phyloP scores from a whole-genome alignment of 1,140 invertebrate genomes.

The Drosophila santomea region DNA sequence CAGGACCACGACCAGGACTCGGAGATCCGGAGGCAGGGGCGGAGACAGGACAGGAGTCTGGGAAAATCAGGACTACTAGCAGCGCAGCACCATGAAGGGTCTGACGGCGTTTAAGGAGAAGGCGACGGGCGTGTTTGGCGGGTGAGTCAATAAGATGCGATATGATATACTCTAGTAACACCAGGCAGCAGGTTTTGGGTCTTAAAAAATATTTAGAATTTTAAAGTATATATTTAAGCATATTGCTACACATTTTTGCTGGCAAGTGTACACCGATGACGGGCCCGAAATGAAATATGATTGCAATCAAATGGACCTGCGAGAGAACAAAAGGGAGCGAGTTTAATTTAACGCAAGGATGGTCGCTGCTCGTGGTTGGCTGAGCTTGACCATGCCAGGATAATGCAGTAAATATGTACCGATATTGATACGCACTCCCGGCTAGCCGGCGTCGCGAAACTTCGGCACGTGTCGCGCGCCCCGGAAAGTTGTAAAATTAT shows the following conservation, averaged over 20 bases:
- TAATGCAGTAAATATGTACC: constrained; percentile 24
- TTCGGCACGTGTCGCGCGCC: constrained; percentile 65
- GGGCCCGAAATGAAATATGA: constrained; percentile 65
- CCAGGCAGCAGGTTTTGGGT: constrained; percentile 5
- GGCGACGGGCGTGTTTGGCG: constrained; percentile 78
- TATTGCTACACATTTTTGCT: constrained; percentile 4
- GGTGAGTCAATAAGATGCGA: constrained; percentile 65
- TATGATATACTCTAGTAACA: not conserved
- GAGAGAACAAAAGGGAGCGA: constrained; percentile 41
- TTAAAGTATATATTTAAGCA: not conserved
- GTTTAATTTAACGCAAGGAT: constrained; percentile 84
- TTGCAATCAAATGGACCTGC: constrained; percentile 40
- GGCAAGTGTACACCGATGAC: constrained; percentile 25
- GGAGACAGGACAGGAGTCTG: constrained; percentile 12
- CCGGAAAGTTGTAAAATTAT: constrained; percentile 78
- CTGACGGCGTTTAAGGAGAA: constrained; percentile 84
- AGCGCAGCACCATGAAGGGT: constrained; percentile 76
- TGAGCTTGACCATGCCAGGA: constrained; percentile 64
- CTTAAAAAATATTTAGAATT: fast-evolving
- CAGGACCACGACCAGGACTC: constrained; percentile 6
- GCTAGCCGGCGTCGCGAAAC: constrained; percentile 65
- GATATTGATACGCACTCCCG: constrained; percentile 26
- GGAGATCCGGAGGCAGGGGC: constrained; percentile 30
- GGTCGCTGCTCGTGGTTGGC: constrained; percentile 48
- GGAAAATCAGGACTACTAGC: constrained; percentile 27